Percentiles rank a stretch among this genome's conserved stretches.
Conservation (phyloP, 2,797 vertebrate genomes). For the Acestrorhynchus altus region DNA sequence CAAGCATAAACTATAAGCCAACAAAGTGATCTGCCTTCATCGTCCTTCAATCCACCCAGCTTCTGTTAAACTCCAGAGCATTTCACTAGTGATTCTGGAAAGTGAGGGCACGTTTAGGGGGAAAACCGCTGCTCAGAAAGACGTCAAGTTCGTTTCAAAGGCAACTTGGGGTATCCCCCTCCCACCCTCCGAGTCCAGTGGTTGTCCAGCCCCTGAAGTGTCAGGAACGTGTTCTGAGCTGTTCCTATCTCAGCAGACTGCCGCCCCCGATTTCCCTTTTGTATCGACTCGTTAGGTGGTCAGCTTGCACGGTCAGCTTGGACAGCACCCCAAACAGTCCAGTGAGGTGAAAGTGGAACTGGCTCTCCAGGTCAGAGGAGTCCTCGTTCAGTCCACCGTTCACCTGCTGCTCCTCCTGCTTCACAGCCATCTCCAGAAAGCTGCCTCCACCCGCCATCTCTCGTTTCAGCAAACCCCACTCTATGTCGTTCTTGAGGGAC, state of each 20-base stretch:
- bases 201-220: background rate
- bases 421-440: slow-evolving; percentile 81
- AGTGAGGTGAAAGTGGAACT: slow-evolving; percentile 81
- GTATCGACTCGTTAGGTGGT: slow-evolving; percentile 82
- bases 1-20: background rate
- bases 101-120: background rate
- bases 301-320: slow-evolving; percentile 81
- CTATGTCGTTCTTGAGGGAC: slow-evolving; percentile 85
- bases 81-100: background rate
- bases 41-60: background rate
- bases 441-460: slow-evolving; percentile 76
- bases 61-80: background rate
- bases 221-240: background rate
- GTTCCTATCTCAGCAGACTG: slow-evolving; percentile 77
- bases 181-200: slow-evolving; percentile 5
- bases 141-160: slow-evolving; percentile 15
- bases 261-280: slow-evolving; percentile 81
- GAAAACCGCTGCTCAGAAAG: background rate
- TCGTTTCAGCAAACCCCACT: slow-evolving; percentile 80
- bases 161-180: background rate
- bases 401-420: slow-evolving; percentile 71
- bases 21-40: background rate
- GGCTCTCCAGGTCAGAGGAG: slow-evolving; percentile 74
- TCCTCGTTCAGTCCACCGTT: slow-evolving; percentile 61
- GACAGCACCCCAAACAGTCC: slow-evolving; percentile 83